Conservation (phyloP, 2,113 vertebrate species). For the Cyanocitta stelleri region DNA sequence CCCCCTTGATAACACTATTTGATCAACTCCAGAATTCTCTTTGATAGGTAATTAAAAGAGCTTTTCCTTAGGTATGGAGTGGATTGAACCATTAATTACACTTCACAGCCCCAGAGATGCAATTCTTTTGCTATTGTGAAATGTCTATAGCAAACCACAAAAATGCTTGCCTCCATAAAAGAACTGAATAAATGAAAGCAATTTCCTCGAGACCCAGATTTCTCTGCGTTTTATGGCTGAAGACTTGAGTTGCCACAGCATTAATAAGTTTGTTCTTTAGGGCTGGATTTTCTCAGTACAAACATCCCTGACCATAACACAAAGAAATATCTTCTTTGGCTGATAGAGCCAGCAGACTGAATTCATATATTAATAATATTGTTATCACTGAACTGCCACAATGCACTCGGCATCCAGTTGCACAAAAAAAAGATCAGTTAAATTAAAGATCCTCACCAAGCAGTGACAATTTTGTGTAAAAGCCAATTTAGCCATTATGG, state of each 20-base stretch:
- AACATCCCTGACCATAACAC: constrained; percentile 4
- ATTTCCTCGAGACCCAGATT: constrained; percentile 20
- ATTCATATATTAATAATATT: constrained; percentile 24
- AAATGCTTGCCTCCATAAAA: constrained; percentile 9
- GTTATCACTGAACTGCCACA: constrained; percentile 13
- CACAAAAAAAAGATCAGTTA: constrained; percentile 28
- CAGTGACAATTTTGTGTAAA: constrained; percentile 12
- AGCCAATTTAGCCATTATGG: constrained; percentile 36
- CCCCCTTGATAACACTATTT: constrained; percentile 16
- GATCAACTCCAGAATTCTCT: constrained; percentile 46
- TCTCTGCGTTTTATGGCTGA: constrained; percentile 18
- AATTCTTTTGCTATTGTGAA: constrained; percentile 54
- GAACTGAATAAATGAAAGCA: constrained; percentile 50
- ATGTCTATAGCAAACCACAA: not conserved
- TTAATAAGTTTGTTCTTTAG: constrained; percentile 44
- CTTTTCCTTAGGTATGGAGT: constrained; percentile 40
- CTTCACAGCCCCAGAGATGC: constrained; percentile 32
- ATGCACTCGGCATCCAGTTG: not conserved
- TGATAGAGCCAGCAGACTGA: constrained; percentile 11
- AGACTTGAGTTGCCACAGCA: constrained; percentile 4
- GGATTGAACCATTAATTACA: constrained; percentile 55
- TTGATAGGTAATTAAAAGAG: constrained; percentile 64
- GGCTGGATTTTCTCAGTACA: constrained; percentile 39
- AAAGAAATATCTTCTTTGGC: constrained; percentile 24
- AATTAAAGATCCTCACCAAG: constrained; percentile 49